These are phyloP conservation scores for Coturnix japonica DNA, from an alignment of 2,113 vertebrate genomes.

Conservation along the genomic window DNA sequence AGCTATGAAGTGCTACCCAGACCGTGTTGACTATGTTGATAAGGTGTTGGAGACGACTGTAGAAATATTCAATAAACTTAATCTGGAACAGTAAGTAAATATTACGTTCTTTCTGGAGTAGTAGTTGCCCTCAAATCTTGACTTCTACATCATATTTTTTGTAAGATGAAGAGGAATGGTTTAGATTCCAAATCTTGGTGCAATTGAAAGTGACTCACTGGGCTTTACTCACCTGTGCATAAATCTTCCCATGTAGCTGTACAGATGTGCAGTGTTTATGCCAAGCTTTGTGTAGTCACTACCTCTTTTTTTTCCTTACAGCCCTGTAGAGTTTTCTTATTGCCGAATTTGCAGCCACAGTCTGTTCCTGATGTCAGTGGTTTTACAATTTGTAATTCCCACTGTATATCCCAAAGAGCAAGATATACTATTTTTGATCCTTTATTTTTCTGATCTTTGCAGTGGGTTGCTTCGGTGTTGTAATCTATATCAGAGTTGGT, in stretches of 20 bases:
- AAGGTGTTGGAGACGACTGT: constrained; percentile 97
- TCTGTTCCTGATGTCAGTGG: neutral
- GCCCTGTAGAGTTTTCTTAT: neutral
- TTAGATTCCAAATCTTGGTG: neutral
- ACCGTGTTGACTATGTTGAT: constrained; percentile 98
- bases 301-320: neutral
- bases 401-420: neutral
- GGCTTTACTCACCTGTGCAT: neutral
- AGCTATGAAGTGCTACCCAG: constrained; percentile 98
- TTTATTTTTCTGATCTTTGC: neutral
- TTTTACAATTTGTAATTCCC: neutral
- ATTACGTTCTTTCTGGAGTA: neutral
- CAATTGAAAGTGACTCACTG: neutral
- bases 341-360: neutral
- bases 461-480: neutral
- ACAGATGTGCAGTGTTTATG: neutral
- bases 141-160: neutral
- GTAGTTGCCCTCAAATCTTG: neutral
- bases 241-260: neutral
- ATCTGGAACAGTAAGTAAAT: constrained; percentile 94
- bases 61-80: constrained; percentile 98
- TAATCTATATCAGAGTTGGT: neutral
- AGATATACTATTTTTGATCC: neutral
- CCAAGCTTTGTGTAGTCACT: neutral
- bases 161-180: neutral